Evolutionary conservation across 2,888 invertebrate species (phyloP), one percentile per base, ranked within the genome.

Genomic region (Harpalus rufipes): DNA sequence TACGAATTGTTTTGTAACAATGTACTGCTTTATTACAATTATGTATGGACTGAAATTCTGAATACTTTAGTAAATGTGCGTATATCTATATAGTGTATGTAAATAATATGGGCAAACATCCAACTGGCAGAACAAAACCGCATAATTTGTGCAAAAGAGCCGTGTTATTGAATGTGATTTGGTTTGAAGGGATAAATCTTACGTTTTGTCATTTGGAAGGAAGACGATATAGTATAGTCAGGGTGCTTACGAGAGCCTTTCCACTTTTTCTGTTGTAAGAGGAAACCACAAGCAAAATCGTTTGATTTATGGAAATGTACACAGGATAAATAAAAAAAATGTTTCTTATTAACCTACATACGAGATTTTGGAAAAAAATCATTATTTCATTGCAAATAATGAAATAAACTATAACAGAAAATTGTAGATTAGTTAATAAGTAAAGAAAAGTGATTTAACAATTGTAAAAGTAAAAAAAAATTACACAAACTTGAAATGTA

Each of bases 151-250:
- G 72, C 39, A 72, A 82, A 82, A 74, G 58, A 82, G 21, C 7
- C 39, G 32, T 14, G 72, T 82, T 82, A 82, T 82, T 82, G 82
- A 82, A 72, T 82, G 68, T 81, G 68, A 81, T 81, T 72, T 68
- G 68, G 51, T 82, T 82, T 74, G 58, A 32, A 59, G 41, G 5
- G 58, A 81, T 81, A 81, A 81, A 81, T 81, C 81, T 81, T 51
- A 56, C 65, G 25, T 51, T 65, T 63, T 81, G 68, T 72, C 81
- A 81, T 56, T 56, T 51, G 14, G 32, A 25, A 51, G 44, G 32
- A 25, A 51, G 44, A 51, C 44, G 44, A n/a, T 12, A 51, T 51
- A 32, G 59, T 59, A 79, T 79, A 39, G 79, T 32, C 21, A 10
- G 16, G 25, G 58, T 58, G 32, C 16, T 76, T 76, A 18, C 32